Evolutionary conservation across 2,797 vertebrate species (phyloP), one percentile per base, ranked within the genome.

Genomic region (Lithobates pipiens): DNA sequence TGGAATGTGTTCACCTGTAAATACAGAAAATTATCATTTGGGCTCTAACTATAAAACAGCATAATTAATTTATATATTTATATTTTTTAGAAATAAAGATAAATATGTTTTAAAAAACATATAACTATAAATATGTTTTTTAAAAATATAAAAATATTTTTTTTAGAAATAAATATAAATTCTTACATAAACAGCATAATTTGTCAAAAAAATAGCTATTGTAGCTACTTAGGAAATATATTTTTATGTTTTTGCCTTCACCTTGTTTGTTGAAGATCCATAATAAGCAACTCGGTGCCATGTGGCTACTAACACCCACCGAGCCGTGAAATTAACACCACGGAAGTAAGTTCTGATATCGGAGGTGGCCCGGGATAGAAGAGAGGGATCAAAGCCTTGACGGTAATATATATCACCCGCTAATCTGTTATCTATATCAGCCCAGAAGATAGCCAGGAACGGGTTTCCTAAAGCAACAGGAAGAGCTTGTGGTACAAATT

Each of bases 271-370:
- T 3, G 13, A 25, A 8, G 70, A 68, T 25, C 27, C 36, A 67
- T n/a, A 86, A 50, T 34, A 82, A 5, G 71, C 44, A 8, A 86
- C 84, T 8, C 69, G 29, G 54, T 79, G 39, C 86, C 86, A 87
- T 21, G 82, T 87, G 1, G 76, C 76, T 16, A 87, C 86, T 44
- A 87, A 79, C 0, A 54, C 76, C 86, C 86, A 84, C 10, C 29
- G 9, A 0, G 77, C 80, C 13, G 39, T 7, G 42, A 78, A 84
- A 16, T 63, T 2, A 1, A 13, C 21, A 3, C 2, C 13, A 27
- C 34, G 27, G 21, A 42, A 69, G 44, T 82, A 69, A 0, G 15
- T 57, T 23, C 67, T 68, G 10, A 86, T 29, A n/a, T 86, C 85
- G 15, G 79, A 65, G 3, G 79, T 71, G 39, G 80, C 73, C 2